Evolutionary conservation across 2,113 vertebrate species (phyloP).

Genomic region (Ardeotis arabs): DNA sequence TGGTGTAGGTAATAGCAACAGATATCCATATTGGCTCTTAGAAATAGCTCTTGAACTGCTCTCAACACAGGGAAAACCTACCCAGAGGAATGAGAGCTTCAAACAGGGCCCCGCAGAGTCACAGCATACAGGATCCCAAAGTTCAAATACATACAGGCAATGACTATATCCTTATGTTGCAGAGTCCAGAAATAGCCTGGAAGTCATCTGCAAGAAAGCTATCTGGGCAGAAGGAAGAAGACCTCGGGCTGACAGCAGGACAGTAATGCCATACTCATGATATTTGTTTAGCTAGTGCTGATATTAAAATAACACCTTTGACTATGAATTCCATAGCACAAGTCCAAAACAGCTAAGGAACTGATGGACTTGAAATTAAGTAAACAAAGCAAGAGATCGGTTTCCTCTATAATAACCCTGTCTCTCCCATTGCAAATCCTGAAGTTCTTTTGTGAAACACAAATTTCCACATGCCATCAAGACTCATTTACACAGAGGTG

Average conservation of each 20-base stretch:
- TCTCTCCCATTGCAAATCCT: background rate
- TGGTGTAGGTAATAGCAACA: background rate
- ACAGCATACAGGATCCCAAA: background rate
- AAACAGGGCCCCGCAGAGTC: background rate
- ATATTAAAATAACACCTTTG: background rate
- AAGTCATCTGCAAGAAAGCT: background rate
- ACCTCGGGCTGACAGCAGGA: background rate
- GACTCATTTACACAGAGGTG: background rate
- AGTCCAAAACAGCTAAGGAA: background rate
- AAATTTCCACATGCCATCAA: background rate
- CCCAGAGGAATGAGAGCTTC: background rate
- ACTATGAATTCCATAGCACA: background rate
- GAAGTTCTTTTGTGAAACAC: background rate
- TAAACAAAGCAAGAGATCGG: background rate
- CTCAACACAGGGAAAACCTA: background rate
- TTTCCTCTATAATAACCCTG: background rate
- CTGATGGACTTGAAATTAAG: background rate
- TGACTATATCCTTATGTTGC: accelerated
- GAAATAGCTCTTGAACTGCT: background rate
- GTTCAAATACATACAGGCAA: background rate
- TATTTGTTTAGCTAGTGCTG: background rate
- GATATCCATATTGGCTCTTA: background rate
- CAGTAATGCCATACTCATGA: background rate
- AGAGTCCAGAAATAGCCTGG: background rate
- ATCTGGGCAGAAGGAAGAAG: background rate